phyloP scores from a whole-genome alignment of 2,888 invertebrate species.

The Venustoraphidia nigricollis region DNA sequence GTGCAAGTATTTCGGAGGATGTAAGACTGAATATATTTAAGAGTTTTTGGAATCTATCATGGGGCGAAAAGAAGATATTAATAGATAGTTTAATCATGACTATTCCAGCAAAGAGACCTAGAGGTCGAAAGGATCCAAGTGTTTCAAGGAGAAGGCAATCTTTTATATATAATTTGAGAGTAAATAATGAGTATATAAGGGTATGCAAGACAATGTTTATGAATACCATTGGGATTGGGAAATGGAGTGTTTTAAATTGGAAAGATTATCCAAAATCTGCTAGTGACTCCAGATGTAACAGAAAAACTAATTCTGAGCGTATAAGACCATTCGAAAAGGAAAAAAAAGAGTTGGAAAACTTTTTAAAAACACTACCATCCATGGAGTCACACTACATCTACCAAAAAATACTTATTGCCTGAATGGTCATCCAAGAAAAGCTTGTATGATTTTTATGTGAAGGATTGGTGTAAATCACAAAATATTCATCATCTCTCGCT shows the following conservation, averaged over 20 bases:
- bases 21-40: too few species aligned
- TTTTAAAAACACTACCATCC: slow-evolving; percentile 5
- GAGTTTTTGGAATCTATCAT: not conserved
- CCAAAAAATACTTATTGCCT: slow-evolving; percentile 10
- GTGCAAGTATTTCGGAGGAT: too few species aligned
- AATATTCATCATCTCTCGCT: slow-evolving; percentile 3
- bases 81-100: too few species aligned
- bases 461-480: slow-evolving; percentile 8
- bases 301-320: not conserved
- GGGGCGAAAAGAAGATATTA: slow-evolving; percentile 3
- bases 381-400: slow-evolving; percentile 11
- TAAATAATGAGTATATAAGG: not conserved
- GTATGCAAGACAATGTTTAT: slow-evolving; percentile 5
- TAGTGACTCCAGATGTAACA: slow-evolving; percentile 2
- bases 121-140: too few species aligned
- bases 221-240: slow-evolving; percentile 5
- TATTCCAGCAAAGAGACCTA: too few species aligned
- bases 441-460: slow-evolving; percentile 10
- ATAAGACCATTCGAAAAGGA: slow-evolving; percentile 3
- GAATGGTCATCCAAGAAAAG: slow-evolving; percentile 9
- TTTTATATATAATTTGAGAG: slow-evolving; percentile 2
- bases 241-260: slow-evolving; percentile 4
- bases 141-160: not conserved
- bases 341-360: slow-evolving; percentile 5
- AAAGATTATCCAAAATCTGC: slow-evolving; percentile 1